Conservation (phyloP, 23 tunicate species). For the Trididemnum nubilum region DNA sequence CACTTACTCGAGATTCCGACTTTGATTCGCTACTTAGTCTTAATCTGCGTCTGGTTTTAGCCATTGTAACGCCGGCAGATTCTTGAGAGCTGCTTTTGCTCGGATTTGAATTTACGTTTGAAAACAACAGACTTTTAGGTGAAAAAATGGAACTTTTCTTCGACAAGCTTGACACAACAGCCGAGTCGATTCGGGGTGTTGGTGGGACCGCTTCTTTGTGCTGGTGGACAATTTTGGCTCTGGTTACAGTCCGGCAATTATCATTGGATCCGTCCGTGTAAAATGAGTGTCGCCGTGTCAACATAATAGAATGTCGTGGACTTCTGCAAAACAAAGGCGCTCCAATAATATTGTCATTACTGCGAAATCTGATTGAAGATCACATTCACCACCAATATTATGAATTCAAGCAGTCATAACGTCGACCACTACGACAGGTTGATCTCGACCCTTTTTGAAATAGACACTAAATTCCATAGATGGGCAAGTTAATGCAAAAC, state of each 20-base stretch:
- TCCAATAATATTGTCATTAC: neutral
- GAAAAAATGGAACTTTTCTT: constrained; percentile 13
- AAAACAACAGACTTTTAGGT: constrained; percentile 53
- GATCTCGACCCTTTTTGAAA: too few relatives aligned
- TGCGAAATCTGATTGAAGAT: neutral
- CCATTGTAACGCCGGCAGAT: neutral
- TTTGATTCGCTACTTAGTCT: neutral
- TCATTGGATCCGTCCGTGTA: constrained; percentile 55
- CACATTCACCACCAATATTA: too few relatives aligned
- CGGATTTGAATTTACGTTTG: constrained; percentile 3
- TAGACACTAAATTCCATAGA: too few relatives aligned
- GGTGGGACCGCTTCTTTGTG: constrained; percentile 80
- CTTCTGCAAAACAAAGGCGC: constrained; percentile 64
- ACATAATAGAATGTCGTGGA: constrained; percentile 74
- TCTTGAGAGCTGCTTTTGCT: neutral
- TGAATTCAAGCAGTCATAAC: too few relatives aligned
- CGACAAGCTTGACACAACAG: neutral
- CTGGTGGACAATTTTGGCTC: constrained; percentile 72
- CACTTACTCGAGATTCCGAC: too few relatives aligned
- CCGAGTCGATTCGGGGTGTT: constrained; percentile 34
- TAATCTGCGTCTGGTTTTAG: neutral
- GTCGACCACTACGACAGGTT: too few relatives aligned
- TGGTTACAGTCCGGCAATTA: constrained; percentile 66
- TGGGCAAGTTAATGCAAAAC: too few relatives aligned
- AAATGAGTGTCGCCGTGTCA: constrained; percentile 83